Conservation (phyloP, 2,797 vertebrate species). For the Esox masquinongy region DNA sequence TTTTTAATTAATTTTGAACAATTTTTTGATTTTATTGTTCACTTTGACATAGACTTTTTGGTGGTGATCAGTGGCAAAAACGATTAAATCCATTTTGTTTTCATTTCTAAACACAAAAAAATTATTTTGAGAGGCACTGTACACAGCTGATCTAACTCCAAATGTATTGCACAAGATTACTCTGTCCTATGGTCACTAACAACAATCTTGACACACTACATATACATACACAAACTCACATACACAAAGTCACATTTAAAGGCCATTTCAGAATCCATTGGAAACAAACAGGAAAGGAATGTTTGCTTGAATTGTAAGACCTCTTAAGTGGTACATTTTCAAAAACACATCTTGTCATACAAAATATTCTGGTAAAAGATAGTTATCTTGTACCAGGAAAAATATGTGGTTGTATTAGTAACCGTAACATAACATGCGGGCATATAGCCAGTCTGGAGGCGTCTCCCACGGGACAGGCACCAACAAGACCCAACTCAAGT, state of each 20-base stretch:
- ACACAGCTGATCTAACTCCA: neutral
- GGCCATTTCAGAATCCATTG: neutral
- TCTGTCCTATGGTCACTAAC: neutral
- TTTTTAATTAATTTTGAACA: too few relatives aligned
- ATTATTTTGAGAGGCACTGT: neutral
- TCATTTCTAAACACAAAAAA: too few relatives aligned
- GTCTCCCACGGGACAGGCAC: neutral
- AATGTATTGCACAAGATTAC: neutral
- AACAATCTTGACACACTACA: neutral
- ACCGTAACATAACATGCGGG: constrained; percentile 11
- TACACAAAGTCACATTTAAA: neutral
- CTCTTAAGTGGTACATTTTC: neutral
- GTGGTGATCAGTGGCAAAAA: too few relatives aligned
- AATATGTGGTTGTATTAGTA: neutral
- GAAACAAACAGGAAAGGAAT: neutral
- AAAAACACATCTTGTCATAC: neutral
- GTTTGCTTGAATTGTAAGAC: neutral
- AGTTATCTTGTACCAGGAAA: neutral
- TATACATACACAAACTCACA: neutral
- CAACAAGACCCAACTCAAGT: constrained; percentile 13
- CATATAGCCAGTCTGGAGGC: constrained; percentile 18
- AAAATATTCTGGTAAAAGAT: neutral
- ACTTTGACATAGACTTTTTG: too few relatives aligned
- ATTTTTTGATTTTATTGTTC: too few relatives aligned
- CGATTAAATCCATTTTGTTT: too few relatives aligned